Percentiles rank a stretch among this genome's conserved stretches.
Evolutionary conservation across 2,888 invertebrate species (phyloP).

Genomic region (Bombylius discolor): DNA sequence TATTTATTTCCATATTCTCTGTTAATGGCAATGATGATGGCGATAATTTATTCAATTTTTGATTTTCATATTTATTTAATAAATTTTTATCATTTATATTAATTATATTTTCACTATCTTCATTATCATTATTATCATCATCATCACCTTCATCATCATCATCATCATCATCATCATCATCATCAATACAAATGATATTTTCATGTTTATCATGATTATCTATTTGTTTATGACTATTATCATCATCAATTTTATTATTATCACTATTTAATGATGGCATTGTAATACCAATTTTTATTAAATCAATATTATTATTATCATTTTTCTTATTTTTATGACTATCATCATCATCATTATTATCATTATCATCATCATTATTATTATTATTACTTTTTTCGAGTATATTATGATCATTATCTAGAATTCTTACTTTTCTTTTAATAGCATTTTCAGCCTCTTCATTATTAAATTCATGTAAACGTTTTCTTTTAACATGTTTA

Average conservation of each 20-base stretch:
- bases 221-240: background rate
- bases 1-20: too few species aligned
- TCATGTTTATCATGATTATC: background rate
- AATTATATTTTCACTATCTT: background rate
- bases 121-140: constrained; percentile 1
- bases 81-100: background rate
- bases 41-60: background rate
- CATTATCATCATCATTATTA: background rate
- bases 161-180: background rate
- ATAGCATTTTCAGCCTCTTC: too few species aligned
- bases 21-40: background rate
- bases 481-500: too few species aligned
- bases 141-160: background rate
- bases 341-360: background rate
- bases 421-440: too few species aligned
- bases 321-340: background rate
- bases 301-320: constrained; percentile 4
- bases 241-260: background rate
- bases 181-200: background rate
- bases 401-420: too few species aligned
- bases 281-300: background rate
- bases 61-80: background rate
- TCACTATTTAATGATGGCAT: background rate
- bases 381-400: background rate
- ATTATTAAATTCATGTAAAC: too few species aligned